Percentiles rank a stretch among this genome's conserved stretches.
Evolutionary conservation across 2,113 vertebrate genomes (phyloP).

Genomic region (Spilogale gracilis): DNA sequence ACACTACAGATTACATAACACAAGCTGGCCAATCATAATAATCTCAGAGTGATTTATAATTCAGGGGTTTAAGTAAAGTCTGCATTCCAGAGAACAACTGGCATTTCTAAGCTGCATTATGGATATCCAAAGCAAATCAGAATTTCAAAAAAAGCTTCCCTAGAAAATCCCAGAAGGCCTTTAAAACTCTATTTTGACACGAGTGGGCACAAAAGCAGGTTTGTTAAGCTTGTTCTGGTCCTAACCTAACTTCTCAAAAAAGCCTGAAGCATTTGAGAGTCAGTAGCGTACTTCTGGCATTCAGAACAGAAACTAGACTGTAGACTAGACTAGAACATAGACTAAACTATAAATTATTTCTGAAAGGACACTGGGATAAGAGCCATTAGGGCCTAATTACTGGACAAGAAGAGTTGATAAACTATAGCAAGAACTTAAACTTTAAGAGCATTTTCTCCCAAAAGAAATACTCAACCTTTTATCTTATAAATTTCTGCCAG

Average conservation of each 20-base stretch:
- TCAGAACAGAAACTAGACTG: not conserved
- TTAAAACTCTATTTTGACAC: not conserved
- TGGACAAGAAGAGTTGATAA: not conserved
- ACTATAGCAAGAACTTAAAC: constrained; percentile 35
- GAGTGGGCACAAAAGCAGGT: not conserved
- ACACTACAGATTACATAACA: not conserved
- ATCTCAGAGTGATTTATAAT: constrained; percentile 39
- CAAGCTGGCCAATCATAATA: not conserved
- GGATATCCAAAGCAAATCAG: constrained; percentile 20
- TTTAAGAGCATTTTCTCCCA: not conserved
- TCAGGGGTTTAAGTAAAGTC: constrained; percentile 3
- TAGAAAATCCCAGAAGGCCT: not conserved
- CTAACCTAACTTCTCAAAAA: constrained; percentile 21
- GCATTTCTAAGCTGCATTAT: constrained; percentile 15
- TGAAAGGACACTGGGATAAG: not conserved
- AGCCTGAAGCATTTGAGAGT: not conserved
- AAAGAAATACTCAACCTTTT: constrained; percentile 19
- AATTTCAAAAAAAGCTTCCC: constrained; percentile 29
- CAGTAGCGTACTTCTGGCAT: not conserved
- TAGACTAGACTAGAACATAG: not conserved
- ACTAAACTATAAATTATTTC: not conserved
- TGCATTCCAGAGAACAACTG: not conserved
- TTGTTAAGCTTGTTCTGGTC: not conserved
- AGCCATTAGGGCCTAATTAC: not conserved
- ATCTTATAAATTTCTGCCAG: constrained; percentile 13